phyloP scores from a whole-genome alignment of 2,113 vertebrate genomes.

The Macquaria ambigua region DNA sequence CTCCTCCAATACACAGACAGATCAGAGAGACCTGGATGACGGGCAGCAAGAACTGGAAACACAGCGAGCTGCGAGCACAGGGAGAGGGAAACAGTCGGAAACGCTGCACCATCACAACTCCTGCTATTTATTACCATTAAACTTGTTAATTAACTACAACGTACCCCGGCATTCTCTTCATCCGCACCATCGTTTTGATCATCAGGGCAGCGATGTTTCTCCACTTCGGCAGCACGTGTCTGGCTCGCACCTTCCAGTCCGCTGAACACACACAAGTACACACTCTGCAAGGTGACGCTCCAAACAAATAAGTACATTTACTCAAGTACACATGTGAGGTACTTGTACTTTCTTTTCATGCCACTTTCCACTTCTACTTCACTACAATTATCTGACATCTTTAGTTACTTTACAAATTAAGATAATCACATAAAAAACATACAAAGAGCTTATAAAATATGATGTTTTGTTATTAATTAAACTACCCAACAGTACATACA shows the following conservation, averaged over 20 bases:
- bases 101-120: neutral
- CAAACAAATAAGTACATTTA: neutral
- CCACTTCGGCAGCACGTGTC: conserved; percentile 83
- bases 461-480: too few species aligned
- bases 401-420: too few species aligned
- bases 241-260: conserved; percentile 81
- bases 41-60: conserved; percentile 88
- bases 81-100: neutral
- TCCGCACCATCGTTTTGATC: conserved; percentile 85
- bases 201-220: conserved; percentile 84
- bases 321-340: neutral
- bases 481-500: too few species aligned
- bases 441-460: too few species aligned
- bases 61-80: conserved; percentile 79
- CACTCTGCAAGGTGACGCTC: neutral
- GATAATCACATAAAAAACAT: too few species aligned
- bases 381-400: too few species aligned
- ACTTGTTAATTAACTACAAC: neutral
- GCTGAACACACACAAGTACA: conserved; percentile 58
- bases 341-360: too few species aligned
- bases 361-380: neutral
- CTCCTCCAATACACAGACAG: conserved; percentile 85
- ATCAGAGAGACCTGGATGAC: conserved; percentile 87
- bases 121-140: neutral
- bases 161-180: conserved; percentile 86